Evolutionary conservation across 2,113 vertebrate species (phyloP).

Genomic region (Bos indicus): DNA sequence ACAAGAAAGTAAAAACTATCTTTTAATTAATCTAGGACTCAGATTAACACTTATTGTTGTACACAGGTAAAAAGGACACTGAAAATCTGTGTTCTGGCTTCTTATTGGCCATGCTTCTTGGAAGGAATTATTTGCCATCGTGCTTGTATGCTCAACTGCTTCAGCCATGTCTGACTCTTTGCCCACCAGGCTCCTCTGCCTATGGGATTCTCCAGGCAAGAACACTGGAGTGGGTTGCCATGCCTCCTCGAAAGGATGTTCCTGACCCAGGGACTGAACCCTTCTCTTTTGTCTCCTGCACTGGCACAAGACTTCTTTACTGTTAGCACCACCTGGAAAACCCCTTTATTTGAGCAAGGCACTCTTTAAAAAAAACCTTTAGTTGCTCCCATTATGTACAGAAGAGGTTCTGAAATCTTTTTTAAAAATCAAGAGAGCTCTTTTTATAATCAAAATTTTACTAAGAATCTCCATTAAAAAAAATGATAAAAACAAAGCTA

Average conservation of each 20-base stretch:
- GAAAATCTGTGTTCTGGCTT: neutral
- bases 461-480: neutral
- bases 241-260: neutral
- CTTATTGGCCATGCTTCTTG: neutral
- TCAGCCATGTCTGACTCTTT: neutral
- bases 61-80: neutral
- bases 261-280: neutral
- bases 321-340: no score
- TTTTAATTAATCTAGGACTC: neutral
- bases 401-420: neutral
- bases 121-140: neutral
- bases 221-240: neutral
- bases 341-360: neutral
- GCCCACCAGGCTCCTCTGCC: neutral
- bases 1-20: neutral
- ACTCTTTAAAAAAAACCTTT: neutral
- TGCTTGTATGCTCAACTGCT: neutral
- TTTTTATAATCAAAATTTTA: neutral
- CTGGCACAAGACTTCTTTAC: no score
- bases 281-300: no score
- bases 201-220: neutral
- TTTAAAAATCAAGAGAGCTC: neutral
- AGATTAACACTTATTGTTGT: neutral
- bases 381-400: neutral
- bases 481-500: neutral